phyloP scores from a whole-genome alignment of 2,113 vertebrate species.

The Heterocephalus glaber region DNA sequence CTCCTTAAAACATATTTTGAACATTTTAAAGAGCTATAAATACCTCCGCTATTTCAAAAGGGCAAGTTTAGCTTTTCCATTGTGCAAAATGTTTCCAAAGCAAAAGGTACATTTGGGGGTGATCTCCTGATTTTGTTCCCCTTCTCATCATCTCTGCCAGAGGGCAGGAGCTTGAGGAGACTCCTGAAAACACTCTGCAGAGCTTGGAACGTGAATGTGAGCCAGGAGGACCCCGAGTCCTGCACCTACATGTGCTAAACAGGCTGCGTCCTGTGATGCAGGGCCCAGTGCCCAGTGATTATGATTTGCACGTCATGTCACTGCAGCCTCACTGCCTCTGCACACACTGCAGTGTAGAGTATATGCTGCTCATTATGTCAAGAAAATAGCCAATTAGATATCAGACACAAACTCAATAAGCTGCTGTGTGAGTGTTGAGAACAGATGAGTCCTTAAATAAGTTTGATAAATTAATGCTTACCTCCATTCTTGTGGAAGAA shows the following conservation, averaged over 20 bases:
- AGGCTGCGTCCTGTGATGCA: not conserved
- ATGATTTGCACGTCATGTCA: not conserved
- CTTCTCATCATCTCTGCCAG: not conserved
- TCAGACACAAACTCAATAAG: conserved; percentile 74
- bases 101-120: not conserved
- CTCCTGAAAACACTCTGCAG: no score
- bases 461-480: conserved; percentile 70
- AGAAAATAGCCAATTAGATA: conserved; percentile 75
- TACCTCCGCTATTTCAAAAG: not conserved
- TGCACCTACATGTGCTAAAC: rapidly evolving
- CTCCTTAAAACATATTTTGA: not conserved
- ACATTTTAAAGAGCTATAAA: not conserved
- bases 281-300: no score
- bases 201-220: not conserved
- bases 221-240: rapidly evolving
- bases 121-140: rapidly evolving
- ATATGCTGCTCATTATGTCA: conserved; percentile 61
- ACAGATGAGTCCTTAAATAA: conserved; percentile 74
- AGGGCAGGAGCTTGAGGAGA: not conserved
- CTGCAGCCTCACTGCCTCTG: rapidly evolving
- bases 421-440: conserved; percentile 39
- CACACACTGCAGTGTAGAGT: not conserved
- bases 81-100: not conserved
- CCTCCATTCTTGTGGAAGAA: conserved; percentile 59
- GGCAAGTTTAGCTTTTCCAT: not conserved